Base-by-base conservation (phyloP, 2,888 invertebrate species). In the Lamproptera curius region DNA sequence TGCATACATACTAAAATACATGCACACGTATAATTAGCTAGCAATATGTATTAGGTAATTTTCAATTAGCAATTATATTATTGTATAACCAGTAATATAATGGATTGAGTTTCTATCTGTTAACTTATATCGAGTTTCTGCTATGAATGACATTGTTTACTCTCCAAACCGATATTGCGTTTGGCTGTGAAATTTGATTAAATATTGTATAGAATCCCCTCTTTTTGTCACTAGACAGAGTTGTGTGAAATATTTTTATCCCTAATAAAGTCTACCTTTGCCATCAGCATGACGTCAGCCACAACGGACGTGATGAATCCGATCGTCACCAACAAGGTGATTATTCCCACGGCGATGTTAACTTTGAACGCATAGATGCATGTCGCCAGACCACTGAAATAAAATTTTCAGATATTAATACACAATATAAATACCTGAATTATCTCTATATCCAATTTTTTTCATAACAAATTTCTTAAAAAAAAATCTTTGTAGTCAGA, bases 241-340 rank as follows among this genome's bases (percentile, higher is more conserved):
- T 6, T 23, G 8, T 6, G 8, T 6, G 23, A 23, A 23, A 23
- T 23, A 23, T 9, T n/a, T n/a, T n/a, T n/a, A n/a, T n/a, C n/a
- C n/a, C n/a, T n/a, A n/a, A 20, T 16, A 23, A 17, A n/a, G 14
- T 49, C 69, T 90, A 97, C 97, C 93, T 96, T 97, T 37, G 95
- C 92, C 61, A 98, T 91, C 62, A 97, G 89, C 74, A 96, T 89
- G 56, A 97, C 83, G 76, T 96, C 95, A 43, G 92, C 92, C 35
- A 91, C 90, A 26, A 95, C 94, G 47, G 94, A 93, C 16, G 90
- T 82, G 56, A 92, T 91, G 83, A 96, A 97, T 37, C 94, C 93
- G 54, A 93, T 80, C 26, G 97, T 95, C 60, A 97, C 91, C 44
- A 94, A 65, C 50, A 97, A 82, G 50, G 95, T 90, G 55, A 97